A percentile compares a stretch with the other conserved stretches of the same genome.
These are phyloP conservation scores for Pogonomyrmex californicus DNA, from an alignment of 1,140 invertebrate genomes.

Conservation along the genomic window DNA sequence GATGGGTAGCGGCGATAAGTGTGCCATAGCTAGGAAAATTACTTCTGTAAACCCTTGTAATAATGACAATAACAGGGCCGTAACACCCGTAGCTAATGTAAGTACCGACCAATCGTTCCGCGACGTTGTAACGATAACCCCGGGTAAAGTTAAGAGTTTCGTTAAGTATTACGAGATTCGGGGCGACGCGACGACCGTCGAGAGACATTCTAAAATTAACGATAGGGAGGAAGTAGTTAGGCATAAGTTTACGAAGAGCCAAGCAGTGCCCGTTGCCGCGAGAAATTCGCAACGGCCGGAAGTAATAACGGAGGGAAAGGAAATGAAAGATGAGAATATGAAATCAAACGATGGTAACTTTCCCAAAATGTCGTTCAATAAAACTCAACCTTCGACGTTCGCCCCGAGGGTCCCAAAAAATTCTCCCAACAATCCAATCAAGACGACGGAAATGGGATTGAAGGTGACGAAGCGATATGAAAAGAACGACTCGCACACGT, in stretches of 20 bases:
- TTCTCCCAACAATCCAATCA: background rate
- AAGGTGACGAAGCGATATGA: background rate
- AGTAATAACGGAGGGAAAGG: constrained; percentile 13
- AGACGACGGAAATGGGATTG: background rate
- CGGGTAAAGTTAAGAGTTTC: constrained; percentile 85
- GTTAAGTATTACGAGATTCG: constrained; percentile 84
- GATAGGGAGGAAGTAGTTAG: constrained; percentile 66
- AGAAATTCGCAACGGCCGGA: constrained; percentile 44
- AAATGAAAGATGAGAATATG: constrained; percentile 5
- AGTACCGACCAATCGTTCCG: constrained; percentile 81
- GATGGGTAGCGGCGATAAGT: constrained; percentile 76
- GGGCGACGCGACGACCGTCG: constrained; percentile 70
- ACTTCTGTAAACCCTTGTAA: constrained; percentile 77
- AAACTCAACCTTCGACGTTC: constrained; percentile 10
- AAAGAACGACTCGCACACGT: background rate
- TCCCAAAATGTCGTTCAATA: background rate
- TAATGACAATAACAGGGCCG: constrained; percentile 84
- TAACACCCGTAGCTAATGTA: constrained; percentile 82
- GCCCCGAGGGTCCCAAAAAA: background rate
- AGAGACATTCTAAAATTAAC: constrained; percentile 76
- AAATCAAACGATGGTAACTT: constrained; percentile 8
- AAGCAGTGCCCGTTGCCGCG: constrained; percentile 27
- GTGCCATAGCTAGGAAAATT: constrained; percentile 83
- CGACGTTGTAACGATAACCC: constrained; percentile 80
- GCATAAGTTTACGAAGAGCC: constrained; percentile 4